These are phyloP conservation scores for Gryllus bimaculatus DNA, from an alignment of 1,140 invertebrate genomes.

Conservation along the genomic window DNA sequence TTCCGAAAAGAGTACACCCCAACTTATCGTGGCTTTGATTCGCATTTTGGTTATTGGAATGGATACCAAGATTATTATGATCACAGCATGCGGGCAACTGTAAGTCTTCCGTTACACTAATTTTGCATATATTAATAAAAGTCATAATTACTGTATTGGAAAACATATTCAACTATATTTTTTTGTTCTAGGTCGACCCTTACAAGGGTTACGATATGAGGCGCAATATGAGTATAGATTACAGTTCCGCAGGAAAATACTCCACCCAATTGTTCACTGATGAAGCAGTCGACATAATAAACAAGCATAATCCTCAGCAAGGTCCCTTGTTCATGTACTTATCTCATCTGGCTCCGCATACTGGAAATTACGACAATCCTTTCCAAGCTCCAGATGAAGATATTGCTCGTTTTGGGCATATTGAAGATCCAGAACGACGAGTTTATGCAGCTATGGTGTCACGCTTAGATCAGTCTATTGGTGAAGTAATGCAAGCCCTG, in stretches of 20 bases:
- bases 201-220: constrained; percentile 56
- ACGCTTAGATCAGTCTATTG: constrained; percentile 44
- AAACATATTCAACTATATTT: background rate
- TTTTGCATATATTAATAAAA: background rate
- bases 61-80: constrained; percentile 77
- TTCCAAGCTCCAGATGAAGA: constrained; percentile 69
- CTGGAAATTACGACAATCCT: constrained; percentile 53
- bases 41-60: constrained; percentile 74
- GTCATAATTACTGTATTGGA: background rate
- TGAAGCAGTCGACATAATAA: constrained; percentile 59
- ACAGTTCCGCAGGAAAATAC: constrained; percentile 51
- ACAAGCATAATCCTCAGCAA: constrained; percentile 43
- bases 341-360: constrained; percentile 69
- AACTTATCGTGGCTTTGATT: constrained; percentile 67
- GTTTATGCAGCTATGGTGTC: constrained; percentile 59
- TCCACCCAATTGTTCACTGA: constrained; percentile 68
- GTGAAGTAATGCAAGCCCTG: constrained; percentile 36
- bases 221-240: constrained; percentile 49
- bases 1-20: constrained; percentile 62
- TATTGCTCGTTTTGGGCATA: constrained; percentile 61
- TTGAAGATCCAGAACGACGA: constrained; percentile 59
- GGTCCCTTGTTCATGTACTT: constrained; percentile 70
- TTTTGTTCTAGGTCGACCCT: constrained; percentile 15
- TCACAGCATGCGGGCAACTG: constrained; percentile 49
- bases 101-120: constrained; percentile 29